Evolutionary conservation across 2,113 vertebrate genomes (phyloP), one percentile per base, ranked within the genome.

Genomic region (Tenebrosternarchus preto): DNA sequence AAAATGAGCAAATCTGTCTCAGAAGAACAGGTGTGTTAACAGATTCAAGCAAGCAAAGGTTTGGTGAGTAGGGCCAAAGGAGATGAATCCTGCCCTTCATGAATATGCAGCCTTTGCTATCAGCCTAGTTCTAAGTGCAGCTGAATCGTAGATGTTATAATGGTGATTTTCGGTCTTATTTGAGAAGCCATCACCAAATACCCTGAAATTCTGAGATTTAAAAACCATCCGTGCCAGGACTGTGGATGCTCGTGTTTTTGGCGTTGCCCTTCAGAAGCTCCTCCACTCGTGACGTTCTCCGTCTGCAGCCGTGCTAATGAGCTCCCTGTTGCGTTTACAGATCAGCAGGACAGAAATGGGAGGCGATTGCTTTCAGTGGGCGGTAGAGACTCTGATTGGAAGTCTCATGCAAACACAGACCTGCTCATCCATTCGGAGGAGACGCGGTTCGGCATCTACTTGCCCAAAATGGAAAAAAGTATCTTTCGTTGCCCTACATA

Each of bases 401-500:
- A 68, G 56, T 11, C 27, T 15, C 57, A 61, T 31, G 59, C 66
- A 53, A 70, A 3, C 15, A 31, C n/a, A 11, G 36, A 24, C 24
- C 57, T 59, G 43, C 19, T 64, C 61, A 61, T 56, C 50, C 39
- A 33, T 31, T 55, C 60, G 60, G 17, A 27, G 9, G 25, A 16
- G 27, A 36, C 19, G 11, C 22, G 20, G 69, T 64, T 78, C n/a
- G 63, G 31, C 64, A 39, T 68, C 19, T 2, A 1, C 2, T 1
- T 6, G 17, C 29, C 29, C 29, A 33, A 31, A 61, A 11, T 12
- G 15, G 25, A 17, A 66, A 68, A 66, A 27, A 71, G 63, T 4
- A 53, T 55, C 81, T 20, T 25, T 33, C 27, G 4, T 66, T 50
- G 73, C 61, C 69, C 81, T 77, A 81, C 76, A 73, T 80, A 27